phyloP scores from a whole-genome alignment of 2,113 vertebrate genomes.

The Cololabis saira region DNA sequence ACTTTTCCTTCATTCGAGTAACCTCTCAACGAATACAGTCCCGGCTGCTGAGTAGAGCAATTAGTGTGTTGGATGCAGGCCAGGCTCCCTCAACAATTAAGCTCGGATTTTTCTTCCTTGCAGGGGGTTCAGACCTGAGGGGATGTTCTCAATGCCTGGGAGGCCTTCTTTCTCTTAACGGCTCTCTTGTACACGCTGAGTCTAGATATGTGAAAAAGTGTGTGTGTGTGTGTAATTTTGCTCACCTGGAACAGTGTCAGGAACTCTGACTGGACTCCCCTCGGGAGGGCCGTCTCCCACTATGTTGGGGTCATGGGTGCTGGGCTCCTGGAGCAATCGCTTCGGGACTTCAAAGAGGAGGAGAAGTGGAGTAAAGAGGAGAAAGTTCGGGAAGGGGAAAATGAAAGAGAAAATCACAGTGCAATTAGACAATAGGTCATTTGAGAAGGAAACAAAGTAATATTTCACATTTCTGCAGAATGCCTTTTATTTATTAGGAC shows the following conservation, averaged over 20 bases:
- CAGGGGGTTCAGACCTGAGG: slow-evolving; percentile 38
- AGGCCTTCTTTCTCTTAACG: slow-evolving; percentile 41
- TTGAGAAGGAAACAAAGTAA: neutral
- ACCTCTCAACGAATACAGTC: slow-evolving; percentile 40
- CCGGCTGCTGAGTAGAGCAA: slow-evolving; percentile 42
- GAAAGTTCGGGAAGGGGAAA: slow-evolving; percentile 9
- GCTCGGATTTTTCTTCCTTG: slow-evolving; percentile 43
- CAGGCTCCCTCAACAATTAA: slow-evolving; percentile 56
- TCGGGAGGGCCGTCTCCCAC: slow-evolving; percentile 87
- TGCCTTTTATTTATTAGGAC: too few species aligned
- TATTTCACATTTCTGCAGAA: too few species aligned
- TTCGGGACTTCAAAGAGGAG: slow-evolving; percentile 83
- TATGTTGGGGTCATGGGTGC: slow-evolving; percentile 85
- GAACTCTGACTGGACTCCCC: slow-evolving; percentile 79
- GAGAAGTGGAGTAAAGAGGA: slow-evolving; percentile 23
- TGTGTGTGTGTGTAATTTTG: slow-evolving; percentile 10
- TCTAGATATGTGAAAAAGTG: slow-evolving; percentile 5
- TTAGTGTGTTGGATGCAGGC: slow-evolving; percentile 53
- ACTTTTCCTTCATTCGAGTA: slow-evolving; percentile 26
- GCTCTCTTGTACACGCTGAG: slow-evolving; percentile 15
- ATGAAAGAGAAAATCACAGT: slow-evolving; percentile 13
- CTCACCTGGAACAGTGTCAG: slow-evolving; percentile 82
- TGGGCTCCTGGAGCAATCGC: slow-evolving; percentile 87
- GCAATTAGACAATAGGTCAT: slow-evolving; percentile 19
- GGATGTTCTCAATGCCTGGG: slow-evolving; percentile 28